Conservation (phyloP, 2,888 invertebrate genomes). For the Tenthredo amoena region DNA sequence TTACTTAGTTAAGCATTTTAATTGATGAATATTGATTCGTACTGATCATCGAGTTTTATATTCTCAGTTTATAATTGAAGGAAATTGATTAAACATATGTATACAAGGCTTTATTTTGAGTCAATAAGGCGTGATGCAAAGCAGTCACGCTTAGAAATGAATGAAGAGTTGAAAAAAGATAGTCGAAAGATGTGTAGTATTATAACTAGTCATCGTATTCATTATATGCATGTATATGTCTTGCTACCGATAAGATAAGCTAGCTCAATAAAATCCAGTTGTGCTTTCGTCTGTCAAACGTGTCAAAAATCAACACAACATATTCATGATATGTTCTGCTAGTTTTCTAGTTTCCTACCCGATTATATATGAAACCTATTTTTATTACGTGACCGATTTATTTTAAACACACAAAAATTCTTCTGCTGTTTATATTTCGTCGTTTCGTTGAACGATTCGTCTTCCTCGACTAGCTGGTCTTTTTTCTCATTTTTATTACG, state of each 20-base stretch:
- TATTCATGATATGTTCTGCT: background rate
- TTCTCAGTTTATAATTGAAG: background rate
- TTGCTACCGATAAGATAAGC: conserved; percentile 22
- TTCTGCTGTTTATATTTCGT: background rate
- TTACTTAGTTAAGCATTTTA: background rate
- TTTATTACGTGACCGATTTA: conserved; percentile 4
- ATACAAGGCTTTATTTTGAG: background rate
- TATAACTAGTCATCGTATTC: background rate
- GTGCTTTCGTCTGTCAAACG: conserved; percentile 16
- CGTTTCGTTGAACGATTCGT: background rate
- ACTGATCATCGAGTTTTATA: background rate
- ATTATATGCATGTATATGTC: background rate
- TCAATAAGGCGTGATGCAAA: background rate
- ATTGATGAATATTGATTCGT: background rate
- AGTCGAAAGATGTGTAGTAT: background rate
- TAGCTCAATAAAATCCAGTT: background rate
- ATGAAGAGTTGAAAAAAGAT: background rate
- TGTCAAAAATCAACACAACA: background rate
- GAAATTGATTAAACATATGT: background rate
- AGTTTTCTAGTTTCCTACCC: background rate
- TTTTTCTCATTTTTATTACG: background rate
- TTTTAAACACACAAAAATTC: conserved; percentile 2
- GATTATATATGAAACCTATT: background rate
- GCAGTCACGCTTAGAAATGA: background rate
- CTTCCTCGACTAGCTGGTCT: background rate